Evolutionary conservation across 2,888 invertebrate genomes (phyloP).

Genomic region (Rotaria macrura): DNA sequence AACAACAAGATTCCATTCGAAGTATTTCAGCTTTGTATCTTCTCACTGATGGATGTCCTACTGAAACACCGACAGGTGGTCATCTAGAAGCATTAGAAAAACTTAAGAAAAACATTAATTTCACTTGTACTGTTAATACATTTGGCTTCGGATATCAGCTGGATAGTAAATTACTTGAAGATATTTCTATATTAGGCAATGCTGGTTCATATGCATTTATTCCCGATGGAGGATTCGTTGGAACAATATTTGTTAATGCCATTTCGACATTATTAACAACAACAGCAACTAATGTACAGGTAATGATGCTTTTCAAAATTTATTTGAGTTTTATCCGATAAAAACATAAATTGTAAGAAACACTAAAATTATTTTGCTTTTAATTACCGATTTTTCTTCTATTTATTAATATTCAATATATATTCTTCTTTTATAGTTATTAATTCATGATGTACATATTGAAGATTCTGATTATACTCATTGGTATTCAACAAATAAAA

Average conservation of each 20-base stretch:
- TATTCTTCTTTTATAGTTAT: too few species aligned
- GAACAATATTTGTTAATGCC: slow-evolving; percentile 31
- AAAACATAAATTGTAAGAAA: too few species aligned
- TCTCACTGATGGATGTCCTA: background rate
- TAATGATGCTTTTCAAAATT: background rate
- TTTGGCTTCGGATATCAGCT: background rate
- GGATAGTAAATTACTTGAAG: slow-evolving; percentile 14
- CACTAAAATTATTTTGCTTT: too few species aligned
- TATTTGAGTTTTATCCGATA: too few species aligned
- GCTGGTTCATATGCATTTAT: slow-evolving; percentile 30
- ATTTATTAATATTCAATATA: too few species aligned
- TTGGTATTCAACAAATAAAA: background rate
- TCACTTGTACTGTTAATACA: background rate
- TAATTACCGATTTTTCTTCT: too few species aligned
- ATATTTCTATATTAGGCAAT: background rate
- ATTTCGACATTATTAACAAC: slow-evolving; percentile 21
- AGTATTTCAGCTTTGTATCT: background rate
- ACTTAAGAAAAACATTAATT: background rate
- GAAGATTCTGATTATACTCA: background rate
- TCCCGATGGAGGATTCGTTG: slow-evolving; percentile 30
- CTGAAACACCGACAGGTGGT: background rate
- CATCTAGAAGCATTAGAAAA: background rate
- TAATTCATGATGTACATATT: background rate
- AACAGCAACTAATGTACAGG: slow-evolving; percentile 17
- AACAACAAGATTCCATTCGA: too few species aligned